Base-by-base conservation (phyloP, 2,888 invertebrate species). In the Dynastes maya region DNA sequence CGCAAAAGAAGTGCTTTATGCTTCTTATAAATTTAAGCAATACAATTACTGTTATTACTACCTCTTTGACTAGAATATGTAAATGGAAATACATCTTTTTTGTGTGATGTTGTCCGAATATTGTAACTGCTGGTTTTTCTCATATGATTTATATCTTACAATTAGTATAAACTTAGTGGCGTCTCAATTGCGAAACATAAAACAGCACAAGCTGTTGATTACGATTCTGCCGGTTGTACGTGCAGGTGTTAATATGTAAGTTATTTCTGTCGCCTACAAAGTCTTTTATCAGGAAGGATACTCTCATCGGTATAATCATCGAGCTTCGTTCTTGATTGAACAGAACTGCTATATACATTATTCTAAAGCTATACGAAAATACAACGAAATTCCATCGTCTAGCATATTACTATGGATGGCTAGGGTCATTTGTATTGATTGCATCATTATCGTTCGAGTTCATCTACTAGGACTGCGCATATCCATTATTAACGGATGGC, bases 381-480 rank as follows among this genome's bases (percentile, higher is more conserved):
- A 64, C 63, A 64, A 64, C 63, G 11, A 64, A 64, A 64, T 64
- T 32, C 63, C 63, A 64, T 27, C 63, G 63, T 64, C 32, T 37
- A 13, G 63, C 63, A 11, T 29, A 32, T 64, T 11, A 32, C 9
- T 37, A 32, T 13, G 27, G 32, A 29, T 32, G 22, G 13, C 37
- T 64, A n/a, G 1, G n/a, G 32, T 32, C 37, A 64, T 64, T 64
- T 64, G 27, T 64, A 64, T 64, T 37, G 63, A 64, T 64, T 64
- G 29, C 37, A 37, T 64, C 37, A 64, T 64, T 64, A 64, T 64
- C 37, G 32, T 27, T 64, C 37, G 63, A 64, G 32, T 64, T 64
- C 63, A 64, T 64, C 63, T 32, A 13, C 13, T 32, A 64, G 9
- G 11, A 64, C n/a, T 37, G 27, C 63, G 63, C 63, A 9, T 37